Conservation (phyloP, 2,113 vertebrate species). For the Oceanites oceanicus region DNA sequence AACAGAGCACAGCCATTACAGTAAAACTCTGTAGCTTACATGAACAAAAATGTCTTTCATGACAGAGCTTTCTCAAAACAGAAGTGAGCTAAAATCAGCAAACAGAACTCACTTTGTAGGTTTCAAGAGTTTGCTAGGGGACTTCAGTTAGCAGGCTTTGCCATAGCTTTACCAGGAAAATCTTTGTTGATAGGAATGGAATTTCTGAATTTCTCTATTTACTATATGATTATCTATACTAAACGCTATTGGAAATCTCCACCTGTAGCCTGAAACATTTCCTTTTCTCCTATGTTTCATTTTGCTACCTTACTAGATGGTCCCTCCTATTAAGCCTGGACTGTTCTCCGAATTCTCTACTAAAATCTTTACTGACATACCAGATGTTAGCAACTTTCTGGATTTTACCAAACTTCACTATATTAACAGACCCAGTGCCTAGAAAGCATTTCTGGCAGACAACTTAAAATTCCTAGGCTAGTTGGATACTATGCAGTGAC, state of each 20-base stretch:
- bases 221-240: not conserved
- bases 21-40: not conserved
- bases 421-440: not conserved
- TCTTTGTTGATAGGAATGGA: not conserved
- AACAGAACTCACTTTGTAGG: not conserved
- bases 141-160: not conserved
- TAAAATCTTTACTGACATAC: not conserved
- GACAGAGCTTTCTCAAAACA: conserved; percentile 9
- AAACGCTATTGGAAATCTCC: not conserved
- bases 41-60: conserved; percentile 8
- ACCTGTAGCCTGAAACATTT: not conserved
- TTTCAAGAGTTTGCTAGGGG: not conserved
- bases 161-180: not conserved
- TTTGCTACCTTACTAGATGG: not conserved
- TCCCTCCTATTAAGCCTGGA: not conserved
- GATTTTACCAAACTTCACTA: not conserved
- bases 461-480: not conserved
- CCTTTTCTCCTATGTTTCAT: not conserved
- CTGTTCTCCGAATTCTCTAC: not conserved
- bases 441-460: not conserved
- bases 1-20: not conserved
- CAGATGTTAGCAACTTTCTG: not conserved
- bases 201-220: not conserved
- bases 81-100: not conserved
- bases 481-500: not conserved